Conservation (phyloP, 1,140 invertebrate genomes). For the Calliopsis andreniformis region DNA sequence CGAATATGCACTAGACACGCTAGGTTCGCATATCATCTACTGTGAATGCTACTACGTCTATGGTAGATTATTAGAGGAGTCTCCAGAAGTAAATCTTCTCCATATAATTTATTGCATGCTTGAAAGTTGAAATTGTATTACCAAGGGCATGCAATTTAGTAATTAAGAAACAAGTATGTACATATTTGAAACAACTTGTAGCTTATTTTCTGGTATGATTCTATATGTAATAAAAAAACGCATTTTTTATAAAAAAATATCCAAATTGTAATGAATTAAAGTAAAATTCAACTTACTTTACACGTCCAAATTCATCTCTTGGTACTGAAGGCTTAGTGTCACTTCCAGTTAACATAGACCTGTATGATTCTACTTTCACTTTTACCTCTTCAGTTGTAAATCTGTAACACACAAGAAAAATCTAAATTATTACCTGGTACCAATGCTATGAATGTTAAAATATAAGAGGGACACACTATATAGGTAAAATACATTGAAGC, state of each 20-base stretch:
- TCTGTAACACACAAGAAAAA: slow-evolving; percentile 57
- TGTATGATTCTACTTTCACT: slow-evolving; percentile 66
- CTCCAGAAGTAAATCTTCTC: background rate
- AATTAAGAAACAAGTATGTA: too few relatives aligned
- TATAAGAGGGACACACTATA: background rate
- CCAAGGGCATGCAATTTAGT: background rate
- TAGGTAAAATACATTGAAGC: slow-evolving; percentile 39
- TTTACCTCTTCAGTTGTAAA: slow-evolving; percentile 68
- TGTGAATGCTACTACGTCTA: background rate
- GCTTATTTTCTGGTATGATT: too few relatives aligned
- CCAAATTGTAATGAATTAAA: background rate
- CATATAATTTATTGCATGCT: background rate
- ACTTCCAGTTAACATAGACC: slow-evolving; percentile 66
- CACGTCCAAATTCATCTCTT: slow-evolving; percentile 70
- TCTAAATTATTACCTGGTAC: too few relatives aligned
- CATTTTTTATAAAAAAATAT: too few relatives aligned
- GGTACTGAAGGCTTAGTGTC: slow-evolving; percentile 63
- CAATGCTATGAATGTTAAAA: background rate
- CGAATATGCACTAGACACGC: background rate
- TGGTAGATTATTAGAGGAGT: background rate
- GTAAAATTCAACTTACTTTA: slow-evolving; percentile 64
- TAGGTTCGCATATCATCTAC: slow-evolving; percentile 4
- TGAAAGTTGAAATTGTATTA: too few relatives aligned
- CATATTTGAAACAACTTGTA: too few relatives aligned
- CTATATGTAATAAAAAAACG: too few relatives aligned